Evolutionary conservation across 2,113 vertebrate species (phyloP).

Genomic region (Clarias magur): DNA sequence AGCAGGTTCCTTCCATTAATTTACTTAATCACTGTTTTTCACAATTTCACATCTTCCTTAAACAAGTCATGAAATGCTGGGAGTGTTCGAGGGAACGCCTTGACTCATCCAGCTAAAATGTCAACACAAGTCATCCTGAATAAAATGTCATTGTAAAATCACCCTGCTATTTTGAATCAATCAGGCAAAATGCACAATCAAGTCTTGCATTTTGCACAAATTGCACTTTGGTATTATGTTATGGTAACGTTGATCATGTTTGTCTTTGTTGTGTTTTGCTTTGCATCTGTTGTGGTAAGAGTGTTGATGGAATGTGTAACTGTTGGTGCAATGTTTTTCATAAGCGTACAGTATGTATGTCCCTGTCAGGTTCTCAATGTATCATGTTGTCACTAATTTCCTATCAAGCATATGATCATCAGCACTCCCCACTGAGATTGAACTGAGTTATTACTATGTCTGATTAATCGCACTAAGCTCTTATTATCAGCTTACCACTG

Average conservation of each 20-base stretch:
- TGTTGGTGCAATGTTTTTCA: background rate
- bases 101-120: slow-evolving; percentile 16
- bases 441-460: too few relatives aligned
- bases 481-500: too few relatives aligned
- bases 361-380: too few relatives aligned
- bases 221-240: background rate
- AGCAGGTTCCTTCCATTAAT: slow-evolving; percentile 19
- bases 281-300: too few relatives aligned
- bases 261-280: too few relatives aligned
- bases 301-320: background rate
- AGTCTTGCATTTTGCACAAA: background rate
- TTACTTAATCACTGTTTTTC: slow-evolving; percentile 1
- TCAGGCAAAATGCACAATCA: background rate
- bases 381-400: too few relatives aligned
- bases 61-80: background rate
- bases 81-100: background rate
- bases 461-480: too few relatives aligned
- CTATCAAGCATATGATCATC: too few relatives aligned
- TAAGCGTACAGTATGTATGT: background rate
- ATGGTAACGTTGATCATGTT: too few relatives aligned
- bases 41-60: background rate
- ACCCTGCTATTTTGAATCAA: background rate
- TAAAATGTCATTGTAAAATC: background rate
- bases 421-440: too few relatives aligned
- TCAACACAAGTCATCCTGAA: background rate